A percentile compares a stretch with the other conserved stretches of the same genome.
These are phyloP conservation scores for Hirundichthys speculiger DNA, from an alignment of 2,113 vertebrate species.

Conservation along the genomic window DNA sequence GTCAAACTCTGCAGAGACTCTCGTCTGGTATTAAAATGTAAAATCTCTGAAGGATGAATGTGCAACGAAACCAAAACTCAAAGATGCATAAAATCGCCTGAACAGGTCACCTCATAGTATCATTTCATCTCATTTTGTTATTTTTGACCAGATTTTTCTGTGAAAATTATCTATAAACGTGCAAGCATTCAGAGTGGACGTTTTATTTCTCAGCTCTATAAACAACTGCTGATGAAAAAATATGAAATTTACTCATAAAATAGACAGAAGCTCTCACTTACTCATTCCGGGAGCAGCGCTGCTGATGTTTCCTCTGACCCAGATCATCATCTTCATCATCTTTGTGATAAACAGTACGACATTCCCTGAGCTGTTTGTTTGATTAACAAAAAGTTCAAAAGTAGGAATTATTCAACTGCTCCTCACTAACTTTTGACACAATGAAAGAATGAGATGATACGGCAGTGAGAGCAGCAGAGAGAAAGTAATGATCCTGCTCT, in stretches of 20 bases:
- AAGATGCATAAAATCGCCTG: background rate
- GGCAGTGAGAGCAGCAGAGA: constrained; percentile 11
- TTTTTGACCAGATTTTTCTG: background rate
- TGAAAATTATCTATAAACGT: background rate
- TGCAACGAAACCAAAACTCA: background rate
- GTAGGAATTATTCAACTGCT: background rate
- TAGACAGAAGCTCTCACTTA: constrained; percentile 27
- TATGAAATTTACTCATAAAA: background rate
- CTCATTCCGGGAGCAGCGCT: constrained; percentile 1
- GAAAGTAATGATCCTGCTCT: constrained; percentile 43
- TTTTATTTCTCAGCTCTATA: background rate
- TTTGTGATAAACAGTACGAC: background rate
- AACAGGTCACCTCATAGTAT: background rate
- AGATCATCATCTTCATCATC: background rate
- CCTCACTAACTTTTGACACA: background rate
- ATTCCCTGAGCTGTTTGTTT: background rate
- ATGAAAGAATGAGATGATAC: background rate
- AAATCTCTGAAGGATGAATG: background rate
- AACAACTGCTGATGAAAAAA: background rate
- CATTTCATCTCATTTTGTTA: background rate
- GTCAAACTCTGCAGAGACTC: background rate
- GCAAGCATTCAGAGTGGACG: background rate
- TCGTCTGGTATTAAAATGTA: background rate
- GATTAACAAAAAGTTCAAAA: no score
- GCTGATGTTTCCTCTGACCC: background rate